These are phyloP conservation scores for Carcina quercana DNA, from an alignment of 2,888 invertebrate genomes.

Conservation along the genomic window DNA sequence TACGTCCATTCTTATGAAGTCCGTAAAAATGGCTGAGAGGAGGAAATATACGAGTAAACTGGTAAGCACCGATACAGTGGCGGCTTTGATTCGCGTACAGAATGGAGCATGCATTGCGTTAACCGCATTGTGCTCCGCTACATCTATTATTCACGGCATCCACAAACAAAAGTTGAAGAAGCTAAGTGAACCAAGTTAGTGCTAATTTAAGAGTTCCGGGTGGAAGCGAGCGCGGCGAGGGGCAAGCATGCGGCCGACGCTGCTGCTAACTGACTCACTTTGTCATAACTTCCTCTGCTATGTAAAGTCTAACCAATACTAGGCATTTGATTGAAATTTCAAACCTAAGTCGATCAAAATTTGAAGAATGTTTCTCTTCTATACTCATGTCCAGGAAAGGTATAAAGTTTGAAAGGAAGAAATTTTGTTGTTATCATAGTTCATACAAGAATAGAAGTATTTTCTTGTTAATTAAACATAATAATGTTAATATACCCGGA, in stretches of 20 bases:
- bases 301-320: no score
- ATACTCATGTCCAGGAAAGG: no score
- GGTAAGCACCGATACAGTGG: conserved; percentile 37
- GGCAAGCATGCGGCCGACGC: conserved; percentile 25
- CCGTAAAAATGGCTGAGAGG: conserved; percentile 15
- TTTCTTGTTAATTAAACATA: no score
- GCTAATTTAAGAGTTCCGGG: conserved; percentile 68
- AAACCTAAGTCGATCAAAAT: no score
- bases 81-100: conserved; percentile 43
- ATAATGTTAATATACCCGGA: no score
- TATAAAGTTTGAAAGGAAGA: no score
- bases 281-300: conserved; percentile 59
- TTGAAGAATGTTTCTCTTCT: no score
- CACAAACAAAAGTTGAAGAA: conserved; percentile 69
- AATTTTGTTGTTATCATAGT: no score
- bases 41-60: conserved; percentile 27
- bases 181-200: conserved; percentile 67
- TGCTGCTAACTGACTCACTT: conserved; percentile 46
- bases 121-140: conserved; percentile 47
- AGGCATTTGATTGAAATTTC: no score
- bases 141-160: conserved; percentile 63
- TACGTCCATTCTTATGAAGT: conserved; percentile 3
- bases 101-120: conserved; percentile 30
- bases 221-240: conserved; percentile 31
- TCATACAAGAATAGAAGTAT: no score